Evolutionary conservation across 2,888 invertebrate species (phyloP).

Genomic region (Synergus umbraculus): DNA sequence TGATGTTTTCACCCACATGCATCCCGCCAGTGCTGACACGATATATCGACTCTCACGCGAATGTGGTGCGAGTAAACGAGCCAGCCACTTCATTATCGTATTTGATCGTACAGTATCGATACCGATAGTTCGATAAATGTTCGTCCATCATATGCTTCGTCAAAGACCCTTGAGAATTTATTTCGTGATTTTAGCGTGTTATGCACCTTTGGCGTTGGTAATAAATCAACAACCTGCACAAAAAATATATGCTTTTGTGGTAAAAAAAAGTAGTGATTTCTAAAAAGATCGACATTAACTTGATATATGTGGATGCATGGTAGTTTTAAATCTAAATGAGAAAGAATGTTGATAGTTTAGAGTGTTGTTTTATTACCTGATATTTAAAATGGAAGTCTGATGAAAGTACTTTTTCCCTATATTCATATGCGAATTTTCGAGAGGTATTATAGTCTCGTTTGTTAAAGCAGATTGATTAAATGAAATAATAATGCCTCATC

Average conservation of each 20-base stretch:
- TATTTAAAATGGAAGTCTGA: neutral
- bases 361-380: neutral
- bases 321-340: no score
- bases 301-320: neutral
- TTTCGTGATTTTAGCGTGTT: conserved; percentile 17
- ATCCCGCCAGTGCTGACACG: conserved; percentile 9
- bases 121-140: conserved; percentile 51
- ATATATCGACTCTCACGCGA: conserved; percentile 42
- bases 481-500: conserved; percentile 24
- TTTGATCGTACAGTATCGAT: conserved; percentile 57
- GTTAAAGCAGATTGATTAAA: conserved; percentile 10
- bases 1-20: conserved; percentile 41
- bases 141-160: conserved; percentile 44
- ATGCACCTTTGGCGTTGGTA: neutral
- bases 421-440: neutral
- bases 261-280: neutral
- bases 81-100: conserved; percentile 63
- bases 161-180: conserved; percentile 8
- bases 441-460: neutral
- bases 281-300: neutral
- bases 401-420: neutral
- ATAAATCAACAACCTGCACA: conserved; percentile 16
- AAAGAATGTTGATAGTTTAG: no score
- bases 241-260: neutral
- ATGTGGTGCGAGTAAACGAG: conserved; percentile 50